Evolutionary conservation across 1,140 invertebrate genomes (phyloP).

Genomic region (Lepidurus arcticus): DNA sequence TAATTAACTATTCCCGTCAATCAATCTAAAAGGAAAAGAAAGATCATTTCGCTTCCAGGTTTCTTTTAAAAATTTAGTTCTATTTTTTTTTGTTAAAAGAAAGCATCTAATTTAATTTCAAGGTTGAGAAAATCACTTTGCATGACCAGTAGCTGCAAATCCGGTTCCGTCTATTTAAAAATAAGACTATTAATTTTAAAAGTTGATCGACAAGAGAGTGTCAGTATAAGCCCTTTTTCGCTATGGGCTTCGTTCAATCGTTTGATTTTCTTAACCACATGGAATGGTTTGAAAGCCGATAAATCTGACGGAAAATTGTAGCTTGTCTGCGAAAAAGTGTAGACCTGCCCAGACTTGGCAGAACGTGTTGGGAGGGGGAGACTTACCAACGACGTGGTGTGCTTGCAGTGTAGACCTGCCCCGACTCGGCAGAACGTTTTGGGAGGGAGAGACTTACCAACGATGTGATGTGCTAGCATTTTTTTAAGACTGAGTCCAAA

Average conservation of each 20-base stretch:
- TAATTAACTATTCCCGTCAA: no score
- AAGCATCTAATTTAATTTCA: no score
- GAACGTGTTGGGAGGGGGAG: background rate
- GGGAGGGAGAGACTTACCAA: background rate
- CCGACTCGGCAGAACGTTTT: background rate
- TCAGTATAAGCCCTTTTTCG: background rate
- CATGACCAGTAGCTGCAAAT: conserved; percentile 4
- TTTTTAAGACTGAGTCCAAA: no score
- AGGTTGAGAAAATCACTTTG: background rate
- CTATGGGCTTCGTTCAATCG: background rate
- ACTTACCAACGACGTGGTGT: background rate
- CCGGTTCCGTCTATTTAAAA: background rate
- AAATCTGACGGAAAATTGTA: conserved; percentile 22
- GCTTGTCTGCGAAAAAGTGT: conserved; percentile 9
- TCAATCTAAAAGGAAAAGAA: no score
- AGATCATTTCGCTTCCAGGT: no score
- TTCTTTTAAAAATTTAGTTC: no score
- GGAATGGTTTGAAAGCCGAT: background rate
- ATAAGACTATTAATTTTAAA: background rate
- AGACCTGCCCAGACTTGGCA: background rate
- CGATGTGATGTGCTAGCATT: background rate
- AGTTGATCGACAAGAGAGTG: background rate
- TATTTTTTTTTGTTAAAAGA: no score
- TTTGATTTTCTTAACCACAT: background rate
- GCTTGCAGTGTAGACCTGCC: background rate